Conservation (phyloP, 1,140 invertebrate species). For the Platorchestia sp. region DNA sequence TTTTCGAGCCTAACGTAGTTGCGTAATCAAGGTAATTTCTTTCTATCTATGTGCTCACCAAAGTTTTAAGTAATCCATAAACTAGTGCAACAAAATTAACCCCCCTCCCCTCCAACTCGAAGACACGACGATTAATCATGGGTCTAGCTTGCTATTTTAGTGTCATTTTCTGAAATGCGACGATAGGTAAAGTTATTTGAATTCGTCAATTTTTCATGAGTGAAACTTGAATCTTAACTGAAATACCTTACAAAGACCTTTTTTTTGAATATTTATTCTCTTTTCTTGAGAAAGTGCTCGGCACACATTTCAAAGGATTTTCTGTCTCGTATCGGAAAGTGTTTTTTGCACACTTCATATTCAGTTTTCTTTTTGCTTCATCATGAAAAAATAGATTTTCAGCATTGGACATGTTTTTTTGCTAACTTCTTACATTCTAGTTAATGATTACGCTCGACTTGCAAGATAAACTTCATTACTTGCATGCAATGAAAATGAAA, state of each 20-base stretch:
- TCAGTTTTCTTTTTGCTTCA: background rate
- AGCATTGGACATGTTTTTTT: background rate
- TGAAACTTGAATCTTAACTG: background rate
- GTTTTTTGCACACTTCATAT: background rate
- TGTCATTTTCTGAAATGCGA: background rate
- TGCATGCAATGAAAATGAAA: background rate
- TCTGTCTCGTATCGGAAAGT: background rate
- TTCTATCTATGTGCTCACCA: too few species aligned
- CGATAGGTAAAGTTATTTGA: background rate
- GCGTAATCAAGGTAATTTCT: too few species aligned
- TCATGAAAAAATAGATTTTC: background rate
- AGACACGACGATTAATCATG: too few species aligned
- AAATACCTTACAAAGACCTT: background rate
- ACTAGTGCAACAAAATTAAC: background rate
- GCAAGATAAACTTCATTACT: background rate
- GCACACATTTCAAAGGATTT: background rate
- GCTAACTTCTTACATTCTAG: background rate
- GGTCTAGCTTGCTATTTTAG: too few species aligned
- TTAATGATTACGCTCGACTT: background rate
- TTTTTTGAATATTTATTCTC: background rate
- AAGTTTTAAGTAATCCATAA: background rate
- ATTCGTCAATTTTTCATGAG: background rate
- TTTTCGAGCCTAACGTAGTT: too few species aligned
- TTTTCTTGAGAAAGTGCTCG: background rate
- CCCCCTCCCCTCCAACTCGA: background rate